Evolutionary conservation across 2,797 vertebrate genomes (phyloP), one percentile per base, ranked within the genome.

Genomic region (Trichosurus vulpecula): DNA sequence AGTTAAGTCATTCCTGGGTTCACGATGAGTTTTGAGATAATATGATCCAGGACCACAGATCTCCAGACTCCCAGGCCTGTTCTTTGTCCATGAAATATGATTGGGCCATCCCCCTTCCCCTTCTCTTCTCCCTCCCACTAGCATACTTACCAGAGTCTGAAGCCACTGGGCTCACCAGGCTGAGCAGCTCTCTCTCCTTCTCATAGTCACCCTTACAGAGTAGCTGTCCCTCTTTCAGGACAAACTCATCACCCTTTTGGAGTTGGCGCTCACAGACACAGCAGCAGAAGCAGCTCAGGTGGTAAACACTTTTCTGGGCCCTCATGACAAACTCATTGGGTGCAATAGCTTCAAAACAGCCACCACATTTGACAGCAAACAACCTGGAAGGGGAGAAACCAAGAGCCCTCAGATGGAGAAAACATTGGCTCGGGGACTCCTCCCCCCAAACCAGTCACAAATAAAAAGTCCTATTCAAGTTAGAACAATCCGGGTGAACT

Each of bases 281-380:
- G 98, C 99, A 99, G 99, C 99, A 99, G 99, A 99, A 99, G 99
- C 99, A 99, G 98, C 96, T 99, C 98, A 99, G 99, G 99, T 99
- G 99, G 98, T 99, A 99, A 96, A 99, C 99, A 0, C 99, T 98
- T 97, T 99, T 98, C 97, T 99, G 99, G 3, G 99, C 99, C 0
- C 99, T 99, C 99, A 99, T 99, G 97, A 99, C 99, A 97, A 99
- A 99, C 98, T 99, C 99, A 0, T 99, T 98, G 41, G 99, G 99
- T 0, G 99, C 98, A 27, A 99, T 98, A 98, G 99, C 98, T 98
- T 99, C 99, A 0, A 99, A 97, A 96, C 99, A 99, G 94, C 99
- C 99, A 12, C 99, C 98, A 25, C 99, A 99, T 52, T 99, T 99
- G 98, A 99, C 99, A 0, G 99, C 99, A 91, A 99, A 99, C 97